Base-by-base conservation (phyloP, 2,797 vertebrate species). In the Glossophaga mutica region DNA sequence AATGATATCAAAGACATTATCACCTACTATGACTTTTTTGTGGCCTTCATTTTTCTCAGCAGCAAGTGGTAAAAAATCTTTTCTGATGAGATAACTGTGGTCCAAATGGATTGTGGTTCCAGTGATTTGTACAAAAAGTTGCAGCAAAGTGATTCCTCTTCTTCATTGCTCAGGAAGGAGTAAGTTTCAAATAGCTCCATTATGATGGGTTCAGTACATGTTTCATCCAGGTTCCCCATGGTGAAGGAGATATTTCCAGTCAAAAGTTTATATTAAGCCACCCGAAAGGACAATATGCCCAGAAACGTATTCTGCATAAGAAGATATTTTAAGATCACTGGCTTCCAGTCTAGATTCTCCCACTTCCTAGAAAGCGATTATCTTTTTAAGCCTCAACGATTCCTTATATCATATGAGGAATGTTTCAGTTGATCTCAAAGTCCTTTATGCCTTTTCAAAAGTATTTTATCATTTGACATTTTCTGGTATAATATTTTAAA, bases 1-100 rank as follows among this genome's bases (percentile, higher is more conserved):
- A 97, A 91, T 70, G 90, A 95, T 92, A 95, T 85, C 92, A 95
- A 96, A 98, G 98, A 97, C 97, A 95, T 97, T 96, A 97, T 97
- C 91, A 95, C 39, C 52, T 78, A 79, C 85, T 59, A 2, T 3
- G 92, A 94, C 85, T 77, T 97, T 97, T 96, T 88, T 96, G 85
- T 50, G 57, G 79, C 48, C 46, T 96, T 97, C 76, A 94, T 98
- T 98, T 98, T 97, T 96, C 91, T 96, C 94, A 94, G 76, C 32
- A 95, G 85, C 46, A 94, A 95, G 90, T 89, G 44, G 90, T 96
- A 10, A 91, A 91, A 98, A 89, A 95, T 90, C 9, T 93, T 97
- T 96, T 96, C 97, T 94, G 83, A 91, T 52, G 92, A 85, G 96
- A 91, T 96, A 97, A 96, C 92, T 93, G 86, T 95, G 22, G 7